Percentiles rank a stretch among this genome's conserved stretches.
These are phyloP conservation scores for Chrysomela aeneicollis DNA, from an alignment of 2,888 invertebrate genomes.

Conservation along the genomic window DNA sequence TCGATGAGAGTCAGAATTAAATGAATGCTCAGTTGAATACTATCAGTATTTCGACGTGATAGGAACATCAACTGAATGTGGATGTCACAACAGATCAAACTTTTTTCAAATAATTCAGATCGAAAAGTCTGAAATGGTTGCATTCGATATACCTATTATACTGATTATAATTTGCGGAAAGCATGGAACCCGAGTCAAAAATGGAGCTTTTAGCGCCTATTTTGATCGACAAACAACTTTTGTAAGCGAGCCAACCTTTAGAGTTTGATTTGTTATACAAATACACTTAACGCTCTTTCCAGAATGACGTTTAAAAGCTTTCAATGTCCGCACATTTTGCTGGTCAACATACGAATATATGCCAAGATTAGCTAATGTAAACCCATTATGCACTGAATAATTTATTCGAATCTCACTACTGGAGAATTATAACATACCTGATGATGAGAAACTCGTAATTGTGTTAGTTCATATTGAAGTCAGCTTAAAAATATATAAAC, in stretches of 20 bases:
- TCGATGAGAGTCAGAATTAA: too few relatives aligned
- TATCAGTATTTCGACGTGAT: too few relatives aligned
- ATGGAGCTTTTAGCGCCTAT: constrained; percentile 52
- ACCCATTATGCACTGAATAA: constrained; percentile 23
- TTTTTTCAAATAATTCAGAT: too few relatives aligned
- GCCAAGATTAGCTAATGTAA: constrained; percentile 9
- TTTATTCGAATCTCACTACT: constrained; percentile 20
- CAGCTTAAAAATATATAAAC: too few relatives aligned
- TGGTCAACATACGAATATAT: constrained; percentile 23
- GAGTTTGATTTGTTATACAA: constrained; percentile 53
- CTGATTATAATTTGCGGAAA: neutral
- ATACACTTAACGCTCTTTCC: constrained; percentile 52
- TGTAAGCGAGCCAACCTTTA: constrained; percentile 50
- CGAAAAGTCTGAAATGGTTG: too few relatives aligned
- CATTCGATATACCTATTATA: too few relatives aligned
- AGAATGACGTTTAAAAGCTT: constrained; percentile 51
- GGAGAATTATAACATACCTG: too few relatives aligned
- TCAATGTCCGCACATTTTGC: constrained; percentile 42
- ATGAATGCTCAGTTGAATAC: too few relatives aligned
- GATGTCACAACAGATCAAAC: too few relatives aligned
- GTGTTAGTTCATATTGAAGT: too few relatives aligned
- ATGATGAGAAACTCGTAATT: too few relatives aligned
- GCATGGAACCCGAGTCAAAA: constrained; percentile 39
- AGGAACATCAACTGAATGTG: too few relatives aligned
- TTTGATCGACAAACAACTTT: constrained; percentile 53